phyloP scores from a whole-genome alignment of 2,113 vertebrate genomes.

The Turdus rufiventris region DNA sequence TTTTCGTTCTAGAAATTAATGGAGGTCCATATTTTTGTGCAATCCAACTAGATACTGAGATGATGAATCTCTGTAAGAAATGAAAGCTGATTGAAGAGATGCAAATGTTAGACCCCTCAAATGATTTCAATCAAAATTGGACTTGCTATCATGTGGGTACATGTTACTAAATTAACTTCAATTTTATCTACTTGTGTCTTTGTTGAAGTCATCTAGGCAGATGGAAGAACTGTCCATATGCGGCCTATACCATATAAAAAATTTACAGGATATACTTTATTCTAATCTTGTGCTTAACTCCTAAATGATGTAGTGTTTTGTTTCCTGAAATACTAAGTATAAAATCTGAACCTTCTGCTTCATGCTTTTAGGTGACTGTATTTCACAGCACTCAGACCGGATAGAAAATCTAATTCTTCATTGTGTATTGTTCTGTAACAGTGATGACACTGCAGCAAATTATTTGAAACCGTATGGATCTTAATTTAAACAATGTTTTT shows the following conservation, averaged over 20 bases:
- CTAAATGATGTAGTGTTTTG: not conserved
- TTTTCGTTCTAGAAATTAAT: constrained; percentile 33
- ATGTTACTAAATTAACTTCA: constrained; percentile 60
- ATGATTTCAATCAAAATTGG: constrained; percentile 61
- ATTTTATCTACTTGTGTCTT: constrained; percentile 44
- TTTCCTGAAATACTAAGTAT: not conserved
- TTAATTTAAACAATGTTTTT: not conserved
- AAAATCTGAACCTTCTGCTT: not conserved
- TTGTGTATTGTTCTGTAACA: not conserved
- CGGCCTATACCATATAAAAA: constrained; percentile 3
- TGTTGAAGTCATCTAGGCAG: constrained; percentile 42
- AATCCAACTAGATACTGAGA: constrained; percentile 7
- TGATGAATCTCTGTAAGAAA: constrained; percentile 22
- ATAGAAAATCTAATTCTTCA: not conserved
- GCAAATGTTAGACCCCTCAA: constrained; percentile 54
- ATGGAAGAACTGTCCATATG: constrained; percentile 62
- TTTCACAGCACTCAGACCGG: not conserved
- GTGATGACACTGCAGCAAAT: not conserved
- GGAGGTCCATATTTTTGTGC: constrained; percentile 20
- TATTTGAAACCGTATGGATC: not conserved
- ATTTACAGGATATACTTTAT: not conserved
- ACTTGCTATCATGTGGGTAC: constrained; percentile 43
- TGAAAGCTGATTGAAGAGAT: constrained; percentile 58
- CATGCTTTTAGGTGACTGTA: not conserved
- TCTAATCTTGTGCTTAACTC: constrained; percentile 19